A percentile compares a stretch with the other conserved stretches of the same genome.
phyloP scores from a whole-genome alignment of 2,113 vertebrate species.

The Tautogolabrus adspersus region DNA sequence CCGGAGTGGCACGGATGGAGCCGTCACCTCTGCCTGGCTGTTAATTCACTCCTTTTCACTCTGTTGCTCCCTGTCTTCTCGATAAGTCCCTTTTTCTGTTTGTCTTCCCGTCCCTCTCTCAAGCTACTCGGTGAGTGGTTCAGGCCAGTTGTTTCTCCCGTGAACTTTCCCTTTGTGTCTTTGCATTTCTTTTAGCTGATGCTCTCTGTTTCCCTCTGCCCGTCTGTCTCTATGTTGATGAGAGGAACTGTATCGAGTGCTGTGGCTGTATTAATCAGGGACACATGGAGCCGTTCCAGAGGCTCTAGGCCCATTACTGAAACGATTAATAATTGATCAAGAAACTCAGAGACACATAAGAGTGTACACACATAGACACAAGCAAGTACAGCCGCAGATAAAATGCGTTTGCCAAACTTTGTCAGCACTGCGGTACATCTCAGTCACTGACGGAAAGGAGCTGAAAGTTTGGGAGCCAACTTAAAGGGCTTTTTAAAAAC shows the following conservation, averaged over 20 bases:
- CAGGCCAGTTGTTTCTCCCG: slow-evolving; percentile 5
- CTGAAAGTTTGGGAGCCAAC: not conserved
- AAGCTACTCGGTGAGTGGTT: slow-evolving; percentile 28
- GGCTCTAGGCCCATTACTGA: slow-evolving; percentile 65
- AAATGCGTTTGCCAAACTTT: slow-evolving; percentile 10
- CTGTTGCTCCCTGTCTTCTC: slow-evolving; percentile 28
- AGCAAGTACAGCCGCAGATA: not conserved
- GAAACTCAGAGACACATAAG: slow-evolving; percentile 40
- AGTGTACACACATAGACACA: slow-evolving; percentile 1
- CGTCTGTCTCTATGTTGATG: slow-evolving; percentile 23
- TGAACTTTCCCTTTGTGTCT: not conserved
- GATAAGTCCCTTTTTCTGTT: slow-evolving; percentile 26
- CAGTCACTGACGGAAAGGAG: not conserved
- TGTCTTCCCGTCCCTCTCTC: slow-evolving; percentile 35
- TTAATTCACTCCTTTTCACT: slow-evolving; percentile 56
- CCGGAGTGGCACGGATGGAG: slow-evolving; percentile 55
- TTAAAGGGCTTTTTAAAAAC: not conserved
- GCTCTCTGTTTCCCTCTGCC: not conserved
- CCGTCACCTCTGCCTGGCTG: slow-evolving; percentile 47
- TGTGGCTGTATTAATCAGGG: slow-evolving; percentile 63
- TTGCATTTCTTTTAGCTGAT: slow-evolving; percentile 1
- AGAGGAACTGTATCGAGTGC: slow-evolving; percentile 33
- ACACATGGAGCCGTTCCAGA: slow-evolving; percentile 59
- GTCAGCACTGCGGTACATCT: slow-evolving; percentile 18
- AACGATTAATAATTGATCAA: slow-evolving; percentile 74